Conservation (phyloP, 2,888 invertebrate genomes). For the Heterodera filipjevi region DNA sequence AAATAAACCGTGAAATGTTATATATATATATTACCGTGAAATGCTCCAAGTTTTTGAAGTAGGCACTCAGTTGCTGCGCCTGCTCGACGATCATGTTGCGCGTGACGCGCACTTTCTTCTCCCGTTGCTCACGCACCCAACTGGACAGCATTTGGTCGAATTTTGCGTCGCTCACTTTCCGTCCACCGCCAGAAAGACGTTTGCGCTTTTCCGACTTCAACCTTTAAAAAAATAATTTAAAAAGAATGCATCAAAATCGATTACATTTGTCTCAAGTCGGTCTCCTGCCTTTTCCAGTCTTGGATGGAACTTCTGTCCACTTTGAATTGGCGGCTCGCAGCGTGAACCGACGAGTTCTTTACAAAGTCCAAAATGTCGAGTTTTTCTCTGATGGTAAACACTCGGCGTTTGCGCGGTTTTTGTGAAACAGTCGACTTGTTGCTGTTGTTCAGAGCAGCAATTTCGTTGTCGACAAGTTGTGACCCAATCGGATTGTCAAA, state of each 20-base stretch:
- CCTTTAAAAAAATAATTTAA: too few species aligned
- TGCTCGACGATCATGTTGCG: neutral
- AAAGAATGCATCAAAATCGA: too few species aligned
- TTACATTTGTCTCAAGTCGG: neutral
- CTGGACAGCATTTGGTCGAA: neutral
- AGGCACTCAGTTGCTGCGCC: neutral
- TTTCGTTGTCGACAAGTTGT: neutral
- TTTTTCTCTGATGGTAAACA: conserved; percentile 9
- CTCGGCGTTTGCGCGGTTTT: neutral
- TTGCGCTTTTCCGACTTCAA: neutral
- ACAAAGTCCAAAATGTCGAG: conserved; percentile 14
- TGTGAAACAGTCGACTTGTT: neutral
- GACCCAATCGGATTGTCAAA: neutral
- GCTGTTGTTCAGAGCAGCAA: neutral
- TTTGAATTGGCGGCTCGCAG: conserved; percentile 2
- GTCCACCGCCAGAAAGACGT: neutral
- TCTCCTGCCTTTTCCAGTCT: conserved; percentile 2
- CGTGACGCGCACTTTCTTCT: neutral
- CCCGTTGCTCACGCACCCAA: neutral
- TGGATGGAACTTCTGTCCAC: neutral
- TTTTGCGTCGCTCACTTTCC: neutral
- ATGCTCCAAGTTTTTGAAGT: neutral
- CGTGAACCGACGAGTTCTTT: neutral
- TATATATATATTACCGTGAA: neutral
- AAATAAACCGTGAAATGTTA: neutral